Conservation (phyloP, 2,113 vertebrate genomes). For the Willisornis vidua region DNA sequence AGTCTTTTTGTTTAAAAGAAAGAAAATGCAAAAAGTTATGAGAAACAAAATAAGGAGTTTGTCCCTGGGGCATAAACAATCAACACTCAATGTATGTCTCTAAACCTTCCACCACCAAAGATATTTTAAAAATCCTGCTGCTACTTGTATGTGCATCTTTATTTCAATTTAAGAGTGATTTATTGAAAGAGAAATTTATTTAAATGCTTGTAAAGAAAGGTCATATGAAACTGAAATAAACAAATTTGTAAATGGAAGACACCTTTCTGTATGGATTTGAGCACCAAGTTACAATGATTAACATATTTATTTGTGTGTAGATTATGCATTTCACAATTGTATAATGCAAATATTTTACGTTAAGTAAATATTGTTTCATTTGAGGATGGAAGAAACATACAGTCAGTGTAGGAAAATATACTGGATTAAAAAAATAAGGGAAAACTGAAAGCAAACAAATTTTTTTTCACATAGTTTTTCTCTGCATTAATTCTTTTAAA, state of each 20-base stretch:
- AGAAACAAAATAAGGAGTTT: not conserved
- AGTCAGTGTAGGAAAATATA: not conserved
- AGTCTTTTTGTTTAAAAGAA: not conserved
- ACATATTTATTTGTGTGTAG: not conserved
- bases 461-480: not conserved
- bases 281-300: not conserved
- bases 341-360: not conserved
- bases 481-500: not conserved
- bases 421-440: not conserved
- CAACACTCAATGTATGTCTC: not conserved
- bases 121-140: not conserved
- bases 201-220: not conserved
- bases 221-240: not conserved
- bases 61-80: not conserved
- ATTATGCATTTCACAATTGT: not conserved
- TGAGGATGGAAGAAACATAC: not conserved
- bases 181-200: not conserved
- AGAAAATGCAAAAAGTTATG: not conserved
- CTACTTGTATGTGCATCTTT: not conserved
- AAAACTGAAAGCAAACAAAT: not conserved
- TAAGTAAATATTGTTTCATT: not conserved
- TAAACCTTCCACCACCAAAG: not conserved
- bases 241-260: not conserved
- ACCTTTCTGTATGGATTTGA: not conserved
- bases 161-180: not conserved